Evolutionary conservation across 1,140 invertebrate species (phyloP), one percentile per base, ranked within the genome.

Genomic region (Ceratina calcarata): DNA sequence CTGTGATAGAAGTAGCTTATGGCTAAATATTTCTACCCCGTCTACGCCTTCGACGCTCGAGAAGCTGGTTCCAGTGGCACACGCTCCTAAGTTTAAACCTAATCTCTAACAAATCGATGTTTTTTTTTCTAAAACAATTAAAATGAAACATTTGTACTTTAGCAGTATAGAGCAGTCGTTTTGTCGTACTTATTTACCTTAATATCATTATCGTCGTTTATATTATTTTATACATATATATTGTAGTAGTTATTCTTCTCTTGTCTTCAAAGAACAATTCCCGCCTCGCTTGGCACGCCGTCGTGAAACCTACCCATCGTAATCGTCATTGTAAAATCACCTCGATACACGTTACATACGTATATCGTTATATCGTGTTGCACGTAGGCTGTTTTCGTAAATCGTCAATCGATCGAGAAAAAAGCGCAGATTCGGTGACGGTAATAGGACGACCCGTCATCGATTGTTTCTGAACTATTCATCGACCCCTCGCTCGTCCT

Each of bases 131-230:
- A 92, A 90, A 91, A 89, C 90, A 92, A 91, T 91, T 91, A 92
- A 92, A 90, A 91, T 89, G 91, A 92, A 93, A 92, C 89, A 92
- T 93, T 93, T 93, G 92, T 93, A 93, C 92, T 93, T 92, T 92
- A 92, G 91, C 92, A 93, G 92, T 93, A 91, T 93, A 93, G 92
- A 93, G 92, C 92, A 92, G 91, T 92, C 91, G 87, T 92, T 86
- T 91, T 92, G 87, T 91, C 85, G 81, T 86, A 86, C 83, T 82
- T 87, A 81, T 87, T 86, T 79, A 87, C 61, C 85, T 86, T 86
- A 86, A 84, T 85, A 85, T 88, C 80, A 73, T 83, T 87, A 86
- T 89, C 73, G 77, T 88, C 71, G 74, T 88, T 81, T 79, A 87
- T 88, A 84, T 86, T 82, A 83, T 86, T 86, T 86, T 86, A 86